Conservation (phyloP, 2,113 vertebrate genomes). For the Psilopsiagon aurifrons region DNA sequence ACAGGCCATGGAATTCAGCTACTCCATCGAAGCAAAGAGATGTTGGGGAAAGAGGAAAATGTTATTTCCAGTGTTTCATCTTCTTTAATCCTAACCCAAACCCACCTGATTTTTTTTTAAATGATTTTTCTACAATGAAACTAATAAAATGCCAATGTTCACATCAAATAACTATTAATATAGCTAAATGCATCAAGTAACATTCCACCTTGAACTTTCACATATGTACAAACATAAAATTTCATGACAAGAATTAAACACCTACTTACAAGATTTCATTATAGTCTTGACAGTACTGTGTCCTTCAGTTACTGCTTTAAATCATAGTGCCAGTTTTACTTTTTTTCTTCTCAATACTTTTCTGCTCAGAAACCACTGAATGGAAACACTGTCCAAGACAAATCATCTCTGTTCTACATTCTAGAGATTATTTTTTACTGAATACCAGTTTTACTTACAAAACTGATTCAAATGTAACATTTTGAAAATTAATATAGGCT, state of each 20-base stretch:
- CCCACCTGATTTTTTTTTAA: neutral
- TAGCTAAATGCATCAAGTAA: neutral
- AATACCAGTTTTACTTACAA: neutral
- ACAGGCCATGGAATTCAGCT: slow-evolving; percentile 82
- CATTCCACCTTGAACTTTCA: neutral
- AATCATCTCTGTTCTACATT: neutral
- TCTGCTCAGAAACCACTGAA: neutral
- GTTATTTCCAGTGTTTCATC: neutral
- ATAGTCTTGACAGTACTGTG: neutral
- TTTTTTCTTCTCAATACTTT: neutral
- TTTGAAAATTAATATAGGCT: neutral
- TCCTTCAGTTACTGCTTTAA: neutral
- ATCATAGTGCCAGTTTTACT: neutral
- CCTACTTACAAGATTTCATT: neutral
- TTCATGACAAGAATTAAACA: neutral
- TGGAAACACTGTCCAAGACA: neutral
- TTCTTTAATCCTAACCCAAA: neutral
- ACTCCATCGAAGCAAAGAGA: neutral
- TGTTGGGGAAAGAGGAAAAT: neutral
- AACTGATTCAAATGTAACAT: neutral
- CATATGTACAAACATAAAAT: neutral
- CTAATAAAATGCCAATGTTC: neutral
- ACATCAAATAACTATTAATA: neutral
- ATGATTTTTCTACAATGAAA: neutral
- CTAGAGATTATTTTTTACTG: neutral